Evolutionary conservation across 2,113 vertebrate species (phyloP).

Genomic region (Myotis brandtii): DNA sequence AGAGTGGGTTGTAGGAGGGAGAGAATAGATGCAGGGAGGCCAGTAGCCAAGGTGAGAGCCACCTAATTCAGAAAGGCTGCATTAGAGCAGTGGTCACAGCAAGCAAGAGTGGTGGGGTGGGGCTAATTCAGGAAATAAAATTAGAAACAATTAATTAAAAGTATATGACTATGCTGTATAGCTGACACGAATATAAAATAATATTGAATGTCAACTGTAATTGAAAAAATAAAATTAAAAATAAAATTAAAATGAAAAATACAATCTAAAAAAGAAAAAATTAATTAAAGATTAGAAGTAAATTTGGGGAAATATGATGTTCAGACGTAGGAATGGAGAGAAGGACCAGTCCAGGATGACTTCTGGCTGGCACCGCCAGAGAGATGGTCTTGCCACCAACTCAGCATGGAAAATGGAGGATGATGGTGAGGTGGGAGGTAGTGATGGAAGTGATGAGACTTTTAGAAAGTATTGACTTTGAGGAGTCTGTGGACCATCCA

Average conservation of each 20-base stretch:
- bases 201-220: background rate
- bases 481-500: background rate
- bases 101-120: background rate
- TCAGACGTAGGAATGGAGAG: background rate
- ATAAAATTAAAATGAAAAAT: background rate
- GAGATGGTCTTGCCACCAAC: background rate
- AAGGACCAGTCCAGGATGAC: background rate
- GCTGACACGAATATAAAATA: no score
- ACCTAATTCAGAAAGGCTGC: background rate
- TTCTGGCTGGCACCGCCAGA: background rate
- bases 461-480: background rate
- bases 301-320: background rate
- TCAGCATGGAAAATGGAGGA: background rate
- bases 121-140: background rate
- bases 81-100: background rate
- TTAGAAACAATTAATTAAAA: background rate
- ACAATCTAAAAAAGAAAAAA: background rate
- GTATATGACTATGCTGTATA: background rate
- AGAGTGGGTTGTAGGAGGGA: background rate
- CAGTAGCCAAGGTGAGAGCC: background rate
- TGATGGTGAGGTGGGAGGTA: background rate
- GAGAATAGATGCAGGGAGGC: background rate
- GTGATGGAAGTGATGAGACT: background rate
- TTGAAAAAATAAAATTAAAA: background rate
- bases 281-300: background rate